Evolutionary conservation across 2,113 vertebrate species (phyloP).

Genomic region (Cacatua alba): DNA sequence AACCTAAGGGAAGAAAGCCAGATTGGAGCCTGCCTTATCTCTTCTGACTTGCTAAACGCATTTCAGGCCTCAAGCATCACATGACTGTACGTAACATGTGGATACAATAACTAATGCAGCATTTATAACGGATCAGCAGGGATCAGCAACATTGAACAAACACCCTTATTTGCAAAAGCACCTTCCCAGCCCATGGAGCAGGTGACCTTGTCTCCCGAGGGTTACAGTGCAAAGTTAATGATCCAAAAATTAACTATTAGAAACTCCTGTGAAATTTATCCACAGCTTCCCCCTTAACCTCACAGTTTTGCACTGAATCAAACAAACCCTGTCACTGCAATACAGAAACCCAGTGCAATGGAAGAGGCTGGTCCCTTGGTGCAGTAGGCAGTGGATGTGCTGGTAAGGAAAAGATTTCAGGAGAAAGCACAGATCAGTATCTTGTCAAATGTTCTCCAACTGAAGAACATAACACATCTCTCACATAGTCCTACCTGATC

Average conservation of each 20-base stretch:
- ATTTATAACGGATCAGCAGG: slow-evolving; percentile 59
- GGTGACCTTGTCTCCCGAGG: slow-evolving; percentile 44
- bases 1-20: slow-evolving; percentile 61
- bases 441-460: background rate
- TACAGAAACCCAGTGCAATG: background rate
- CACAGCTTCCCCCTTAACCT: background rate
- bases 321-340: background rate
- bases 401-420: background rate
- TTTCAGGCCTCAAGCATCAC: slow-evolving; percentile 55
- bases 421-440: background rate
- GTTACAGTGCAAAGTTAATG: slow-evolving; percentile 45
- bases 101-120: slow-evolving; percentile 46
- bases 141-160: slow-evolving; percentile 61
- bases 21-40: slow-evolving; percentile 72
- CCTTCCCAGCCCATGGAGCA: slow-evolving; percentile 17
- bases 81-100: slow-evolving; percentile 44
- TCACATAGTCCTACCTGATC: background rate
- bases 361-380: background rate
- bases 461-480: background rate
- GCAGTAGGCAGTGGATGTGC: background rate
- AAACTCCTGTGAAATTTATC: background rate
- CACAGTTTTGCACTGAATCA: background rate
- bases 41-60: slow-evolving; percentile 51
- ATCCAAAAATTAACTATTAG: slow-evolving; percentile 24
- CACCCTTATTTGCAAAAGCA: slow-evolving; percentile 58